Evolutionary conservation across 2,113 vertebrate species (phyloP).

Genomic region (Balaeniceps rex): DNA sequence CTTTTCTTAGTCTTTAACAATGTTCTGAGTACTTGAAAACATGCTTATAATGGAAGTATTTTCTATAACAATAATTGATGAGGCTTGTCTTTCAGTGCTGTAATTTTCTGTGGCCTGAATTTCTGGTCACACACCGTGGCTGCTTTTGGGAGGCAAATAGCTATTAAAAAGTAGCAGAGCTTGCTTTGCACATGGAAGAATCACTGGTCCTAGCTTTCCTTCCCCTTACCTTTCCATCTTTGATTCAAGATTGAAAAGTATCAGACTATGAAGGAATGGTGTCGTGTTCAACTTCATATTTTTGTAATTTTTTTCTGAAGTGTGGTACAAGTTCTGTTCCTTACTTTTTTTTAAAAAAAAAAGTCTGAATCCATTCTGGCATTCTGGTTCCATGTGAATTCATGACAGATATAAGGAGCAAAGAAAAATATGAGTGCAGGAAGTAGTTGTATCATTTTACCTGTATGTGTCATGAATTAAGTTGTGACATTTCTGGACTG

Average conservation of each 20-base stretch:
- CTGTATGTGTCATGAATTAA: background rate
- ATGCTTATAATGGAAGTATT: background rate
- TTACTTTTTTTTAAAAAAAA: too few relatives aligned
- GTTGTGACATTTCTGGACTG: background rate
- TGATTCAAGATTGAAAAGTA: slow-evolving; percentile 48
- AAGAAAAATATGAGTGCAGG: background rate
- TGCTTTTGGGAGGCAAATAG: background rate
- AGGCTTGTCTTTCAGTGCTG: background rate
- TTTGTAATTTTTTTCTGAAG: slow-evolving; percentile 21
- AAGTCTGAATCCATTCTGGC: background rate
- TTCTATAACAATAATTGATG: background rate
- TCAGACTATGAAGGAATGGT: slow-evolving; percentile 1
- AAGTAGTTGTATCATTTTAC: background rate
- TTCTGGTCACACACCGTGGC: background rate
- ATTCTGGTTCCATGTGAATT: background rate
- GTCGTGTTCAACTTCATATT: background rate
- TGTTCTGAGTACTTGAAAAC: background rate
- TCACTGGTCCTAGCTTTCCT: background rate
- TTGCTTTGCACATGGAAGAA: background rate
- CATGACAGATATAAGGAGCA: background rate
- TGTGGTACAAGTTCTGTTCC: background rate
- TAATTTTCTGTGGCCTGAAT: background rate
- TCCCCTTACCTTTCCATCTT: background rate
- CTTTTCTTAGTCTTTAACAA: background rate
- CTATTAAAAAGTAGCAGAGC: background rate